phyloP scores from a whole-genome alignment of 2,888 invertebrate species.

The Agrochola lota region DNA sequence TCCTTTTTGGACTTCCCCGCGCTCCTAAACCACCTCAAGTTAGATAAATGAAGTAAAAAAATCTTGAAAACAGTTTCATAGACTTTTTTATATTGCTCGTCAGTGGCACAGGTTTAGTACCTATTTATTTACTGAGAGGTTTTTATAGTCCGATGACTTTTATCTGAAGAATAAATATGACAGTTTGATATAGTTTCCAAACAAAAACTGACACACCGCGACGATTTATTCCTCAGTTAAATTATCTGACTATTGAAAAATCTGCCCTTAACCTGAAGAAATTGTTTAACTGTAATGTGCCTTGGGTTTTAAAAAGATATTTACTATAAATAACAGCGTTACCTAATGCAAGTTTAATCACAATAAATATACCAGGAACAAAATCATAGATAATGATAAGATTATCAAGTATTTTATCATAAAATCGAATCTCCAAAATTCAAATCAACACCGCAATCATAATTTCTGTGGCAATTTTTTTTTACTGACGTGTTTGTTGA shows the following conservation, averaged over 20 bases:
- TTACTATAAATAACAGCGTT: neutral
- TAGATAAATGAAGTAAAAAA: too few relatives aligned
- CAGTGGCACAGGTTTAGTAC: neutral
- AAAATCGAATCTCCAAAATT: slow-evolving; percentile 13
- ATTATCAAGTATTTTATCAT: slow-evolving; percentile 27
- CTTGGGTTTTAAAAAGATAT: too few relatives aligned
- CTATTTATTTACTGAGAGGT: neutral
- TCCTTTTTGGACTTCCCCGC: too few relatives aligned
- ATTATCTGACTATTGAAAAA: neutral
- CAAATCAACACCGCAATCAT: slow-evolving; percentile 2
- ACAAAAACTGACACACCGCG: neutral
- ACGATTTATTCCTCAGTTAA: neutral
- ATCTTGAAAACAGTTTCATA: too few relatives aligned
- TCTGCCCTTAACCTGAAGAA: neutral
- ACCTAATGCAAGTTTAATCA: slow-evolving; percentile 5
- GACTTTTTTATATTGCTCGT: too few relatives aligned
- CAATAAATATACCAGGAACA: slow-evolving; percentile 13
- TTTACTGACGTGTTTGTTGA: neutral
- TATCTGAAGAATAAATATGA: neutral
- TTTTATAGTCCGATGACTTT: neutral
- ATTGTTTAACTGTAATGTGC: too few relatives aligned
- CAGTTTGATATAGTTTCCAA: neutral
- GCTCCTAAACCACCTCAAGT: too few relatives aligned
- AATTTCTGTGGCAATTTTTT: neutral
- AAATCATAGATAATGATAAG: slow-evolving; percentile 13